A percentile compares a stretch with the other conserved stretches of the same genome.
Evolutionary conservation across 2,113 vertebrate genomes (phyloP).

Genomic region (Crypturellus undulatus): DNA sequence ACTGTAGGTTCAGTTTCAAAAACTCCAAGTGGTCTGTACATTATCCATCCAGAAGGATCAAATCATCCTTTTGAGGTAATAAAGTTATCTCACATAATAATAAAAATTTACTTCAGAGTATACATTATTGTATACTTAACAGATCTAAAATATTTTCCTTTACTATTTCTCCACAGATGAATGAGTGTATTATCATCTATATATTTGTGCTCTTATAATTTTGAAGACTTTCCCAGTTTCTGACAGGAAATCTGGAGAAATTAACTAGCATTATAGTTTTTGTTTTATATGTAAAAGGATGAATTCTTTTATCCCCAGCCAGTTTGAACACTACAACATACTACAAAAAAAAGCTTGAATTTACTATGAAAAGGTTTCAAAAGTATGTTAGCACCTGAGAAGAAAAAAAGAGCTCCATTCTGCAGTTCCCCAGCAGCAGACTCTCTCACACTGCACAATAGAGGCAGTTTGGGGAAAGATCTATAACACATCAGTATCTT

Average conservation of each 20-base stretch:
- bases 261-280: background rate
- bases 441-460: background rate
- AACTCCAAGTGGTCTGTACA: conserved; percentile 93
- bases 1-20: conserved; percentile 86
- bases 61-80: conserved; percentile 91
- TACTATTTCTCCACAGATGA: background rate
- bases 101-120: conserved; percentile 7
- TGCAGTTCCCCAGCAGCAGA: background rate
- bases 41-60: conserved; percentile 89
- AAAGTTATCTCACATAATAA: background rate
- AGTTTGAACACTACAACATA: background rate
- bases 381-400: background rate
- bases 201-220: background rate
- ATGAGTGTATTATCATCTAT: background rate
- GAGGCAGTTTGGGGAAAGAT: background rate
- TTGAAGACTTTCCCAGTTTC: background rate
- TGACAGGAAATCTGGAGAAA: background rate
- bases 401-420: background rate
- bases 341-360: background rate
- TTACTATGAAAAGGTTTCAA: background rate
- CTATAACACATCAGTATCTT: background rate
- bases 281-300: conserved; percentile 12
- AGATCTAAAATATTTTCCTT: background rate
- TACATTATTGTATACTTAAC: background rate
- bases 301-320: background rate